Evolutionary conservation across 2,797 vertebrate species (phyloP), one percentile per base, ranked within the genome.

Genomic region (Silurus lanzhouensis): DNA sequence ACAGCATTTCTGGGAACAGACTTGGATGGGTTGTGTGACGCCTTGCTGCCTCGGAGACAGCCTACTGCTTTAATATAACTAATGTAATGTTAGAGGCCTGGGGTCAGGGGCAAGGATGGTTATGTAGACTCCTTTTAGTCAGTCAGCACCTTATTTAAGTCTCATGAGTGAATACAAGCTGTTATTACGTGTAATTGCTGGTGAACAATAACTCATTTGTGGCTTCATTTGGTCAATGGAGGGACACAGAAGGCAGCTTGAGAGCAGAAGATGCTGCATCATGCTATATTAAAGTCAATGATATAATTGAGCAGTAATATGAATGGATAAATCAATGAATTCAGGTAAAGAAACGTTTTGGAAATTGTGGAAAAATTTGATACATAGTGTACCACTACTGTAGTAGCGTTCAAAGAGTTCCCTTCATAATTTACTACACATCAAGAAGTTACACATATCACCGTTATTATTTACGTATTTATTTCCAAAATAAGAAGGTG

Each of bases 1-100:
- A 86, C 75, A 85, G 85, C 85, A 72, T 77, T 88, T 83, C 46
- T 85, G 82, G 81, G 81, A 87, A 81, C 78, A 72, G 48, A 81
- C 70, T 27, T 46, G 64, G 85, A 80, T 19, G 15, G 71, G 77
- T 25, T 86, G 82, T 38, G 74, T 86, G 86, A 86, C 8, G 63
- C 82, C 66, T 77, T 15, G 0, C 46, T 85, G 66, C 64, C 60
- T 70, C 57, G 84, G 71, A 85, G 72, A 87, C 64, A 79, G 83
- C 27, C 67, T 61, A 88, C 82, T 58, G 38, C 60, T 79, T 82
- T 89, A 84, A 87, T 82, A 83, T 81, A 55, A 12, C 58, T 86
- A 84, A 74, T 80, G 61, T 79, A 86, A 86, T 82, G 76, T 58
- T 76, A 76, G 15, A 77, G 83, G 76, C 38, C 78, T 71, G 7